Percentiles rank a stretch among this genome's conserved stretches.
Evolutionary conservation across 2,888 invertebrate genomes (phyloP).

Genomic region (Drosophila gaucha): DNA sequence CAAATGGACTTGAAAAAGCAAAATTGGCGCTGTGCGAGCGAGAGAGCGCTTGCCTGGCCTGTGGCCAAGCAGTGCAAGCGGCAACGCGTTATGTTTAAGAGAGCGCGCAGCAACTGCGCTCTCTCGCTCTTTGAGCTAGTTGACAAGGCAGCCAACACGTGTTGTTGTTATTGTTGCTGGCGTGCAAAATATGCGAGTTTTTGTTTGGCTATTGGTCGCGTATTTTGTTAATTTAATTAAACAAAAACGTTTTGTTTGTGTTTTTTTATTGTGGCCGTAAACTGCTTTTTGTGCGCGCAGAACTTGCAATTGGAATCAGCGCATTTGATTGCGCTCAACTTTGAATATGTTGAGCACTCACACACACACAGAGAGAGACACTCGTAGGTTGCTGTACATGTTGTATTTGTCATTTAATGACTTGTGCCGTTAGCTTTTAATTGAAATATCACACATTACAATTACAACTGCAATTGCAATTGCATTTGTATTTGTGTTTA

Average conservation of each 20-base stretch:
- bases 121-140: slow-evolving; percentile 34
- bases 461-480: slow-evolving; percentile 31
- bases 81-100: slow-evolving; percentile 49
- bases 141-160: slow-evolving; percentile 53
- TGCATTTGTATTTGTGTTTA: slow-evolving; percentile 10
- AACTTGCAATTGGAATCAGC: slow-evolving; percentile 71
- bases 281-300: slow-evolving; percentile 44
- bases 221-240: slow-evolving; percentile 78
- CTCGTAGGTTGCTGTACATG: slow-evolving; percentile 29
- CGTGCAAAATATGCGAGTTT: slow-evolving; percentile 53
- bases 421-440: slow-evolving; percentile 70
- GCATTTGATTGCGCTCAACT: slow-evolving; percentile 65
- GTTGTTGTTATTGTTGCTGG: slow-evolving; percentile 51
- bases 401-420: slow-evolving; percentile 68
- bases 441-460: slow-evolving; percentile 76
- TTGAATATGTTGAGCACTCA: slow-evolving; percentile 69
- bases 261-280: slow-evolving; percentile 48
- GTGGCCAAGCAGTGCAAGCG: slow-evolving; percentile 31
- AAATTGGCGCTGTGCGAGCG: slow-evolving; percentile 46
- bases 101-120: slow-evolving; percentile 23
- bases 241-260: slow-evolving; percentile 78
- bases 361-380: slow-evolving; percentile 17
- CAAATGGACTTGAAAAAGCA: slow-evolving; percentile 30
- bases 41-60: slow-evolving; percentile 15
- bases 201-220: slow-evolving; percentile 56